Evolutionary conservation across 2,113 vertebrate genomes (phyloP).

Genomic region (Cheirogaleus medius): DNA sequence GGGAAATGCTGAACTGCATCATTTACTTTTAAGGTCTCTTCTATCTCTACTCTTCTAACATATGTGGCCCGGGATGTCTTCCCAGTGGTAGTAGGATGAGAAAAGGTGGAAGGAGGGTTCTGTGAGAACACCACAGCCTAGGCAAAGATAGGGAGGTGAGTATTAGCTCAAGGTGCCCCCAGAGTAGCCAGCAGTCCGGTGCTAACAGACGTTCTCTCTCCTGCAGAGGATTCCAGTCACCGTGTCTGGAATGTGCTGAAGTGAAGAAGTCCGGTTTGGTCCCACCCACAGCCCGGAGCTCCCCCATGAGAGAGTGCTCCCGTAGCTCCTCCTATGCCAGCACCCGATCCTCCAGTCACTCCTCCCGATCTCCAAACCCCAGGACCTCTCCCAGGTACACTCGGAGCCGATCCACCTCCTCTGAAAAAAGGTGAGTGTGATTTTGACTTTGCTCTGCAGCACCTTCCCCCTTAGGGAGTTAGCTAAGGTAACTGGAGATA

Average conservation of each 20-base stretch:
- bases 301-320: constrained; percentile 74
- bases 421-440: constrained; percentile 85
- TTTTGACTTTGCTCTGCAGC: background rate
- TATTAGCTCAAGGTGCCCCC: background rate
- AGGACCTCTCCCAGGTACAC: constrained; percentile 86
- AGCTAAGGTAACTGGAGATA: background rate
- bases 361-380: constrained; percentile 85
- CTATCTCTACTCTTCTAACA: background rate
- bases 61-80: background rate
- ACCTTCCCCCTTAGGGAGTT: background rate
- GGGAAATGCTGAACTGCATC: background rate
- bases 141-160: background rate
- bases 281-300: constrained; percentile 76
- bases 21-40: background rate
- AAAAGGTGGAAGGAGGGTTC: background rate
- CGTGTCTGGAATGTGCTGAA: constrained; percentile 81
- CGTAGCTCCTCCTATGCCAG: constrained; percentile 84
- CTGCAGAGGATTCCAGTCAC: constrained; percentile 85
- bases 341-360: constrained; percentile 83
- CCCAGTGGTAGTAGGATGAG: background rate
- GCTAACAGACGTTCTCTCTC: background rate
- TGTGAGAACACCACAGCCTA: background rate
- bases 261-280: constrained; percentile 78
- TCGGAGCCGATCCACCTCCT: constrained; percentile 88
- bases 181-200: background rate